phyloP scores from a whole-genome alignment of 1,140 invertebrate genomes.

The Panulirus ornatus region DNA sequence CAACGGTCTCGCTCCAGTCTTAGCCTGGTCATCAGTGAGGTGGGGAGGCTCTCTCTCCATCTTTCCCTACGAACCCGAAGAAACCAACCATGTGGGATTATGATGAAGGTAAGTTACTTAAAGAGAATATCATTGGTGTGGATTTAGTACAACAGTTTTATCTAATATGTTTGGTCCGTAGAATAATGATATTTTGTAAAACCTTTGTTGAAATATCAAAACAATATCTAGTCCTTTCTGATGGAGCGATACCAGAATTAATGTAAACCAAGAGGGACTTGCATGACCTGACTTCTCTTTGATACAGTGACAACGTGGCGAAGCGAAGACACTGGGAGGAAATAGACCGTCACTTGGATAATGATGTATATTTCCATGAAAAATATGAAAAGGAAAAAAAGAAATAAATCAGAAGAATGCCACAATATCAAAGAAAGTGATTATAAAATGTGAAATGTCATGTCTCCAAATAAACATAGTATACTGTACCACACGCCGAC shows the following conservation, averaged over 20 bases:
- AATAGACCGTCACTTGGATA: constrained; percentile 39
- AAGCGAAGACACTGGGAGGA: constrained; percentile 55
- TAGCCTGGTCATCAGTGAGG: too few species aligned
- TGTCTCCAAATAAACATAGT: too few species aligned
- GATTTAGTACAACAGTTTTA: not conserved
- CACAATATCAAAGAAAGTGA: too few species aligned
- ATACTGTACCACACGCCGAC: too few species aligned
- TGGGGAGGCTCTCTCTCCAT: too few species aligned
- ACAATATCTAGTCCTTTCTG: constrained; percentile 28
- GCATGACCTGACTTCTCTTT: constrained; percentile 38
- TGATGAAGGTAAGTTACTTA: not conserved
- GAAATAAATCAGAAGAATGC: too few species aligned
- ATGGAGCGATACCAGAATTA: constrained; percentile 50
- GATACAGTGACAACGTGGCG: constrained; percentile 41
- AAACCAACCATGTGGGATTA: too few species aligned
- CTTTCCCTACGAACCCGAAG: too few species aligned
- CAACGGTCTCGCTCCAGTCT: too few species aligned
- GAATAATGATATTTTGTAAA: not conserved
- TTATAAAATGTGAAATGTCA: too few species aligned
- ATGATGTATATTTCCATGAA: not conserved
- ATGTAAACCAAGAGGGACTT: constrained; percentile 38
- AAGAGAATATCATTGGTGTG: not conserved
- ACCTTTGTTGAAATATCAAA: not conserved
- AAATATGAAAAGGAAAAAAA: too few species aligned
- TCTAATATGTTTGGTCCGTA: not conserved